Evolutionary conservation across 2,888 invertebrate genomes (phyloP).

Genomic region (Melanostoma scalare): DNA sequence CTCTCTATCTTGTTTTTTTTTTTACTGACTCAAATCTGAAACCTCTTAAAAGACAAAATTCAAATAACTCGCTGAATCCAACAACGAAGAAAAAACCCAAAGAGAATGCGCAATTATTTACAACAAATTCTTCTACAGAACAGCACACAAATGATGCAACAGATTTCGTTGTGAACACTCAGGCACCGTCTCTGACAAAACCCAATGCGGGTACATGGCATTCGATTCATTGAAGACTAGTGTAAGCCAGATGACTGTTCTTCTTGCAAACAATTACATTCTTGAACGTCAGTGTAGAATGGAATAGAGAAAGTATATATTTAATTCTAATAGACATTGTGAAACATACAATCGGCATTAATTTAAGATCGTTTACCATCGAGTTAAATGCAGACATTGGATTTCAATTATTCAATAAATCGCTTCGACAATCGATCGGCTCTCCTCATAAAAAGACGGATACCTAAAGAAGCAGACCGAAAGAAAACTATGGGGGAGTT

Average conservation of each 20-base stretch:
- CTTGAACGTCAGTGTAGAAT: not conserved
- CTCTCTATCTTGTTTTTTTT: not conserved
- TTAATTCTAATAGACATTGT: not conserved
- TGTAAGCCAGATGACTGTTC: too few relatives aligned
- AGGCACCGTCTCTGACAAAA: too few relatives aligned
- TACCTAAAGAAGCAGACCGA: not conserved
- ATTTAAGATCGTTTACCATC: conserved; percentile 25
- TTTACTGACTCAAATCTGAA: too few relatives aligned
- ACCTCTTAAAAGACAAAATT: too few relatives aligned
- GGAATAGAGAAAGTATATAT: too few relatives aligned
- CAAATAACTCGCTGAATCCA: not conserved
- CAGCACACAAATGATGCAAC: not conserved
- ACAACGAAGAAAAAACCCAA: conserved; percentile 9
- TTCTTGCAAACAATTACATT: not conserved
- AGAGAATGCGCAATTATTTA: conserved; percentile 18
- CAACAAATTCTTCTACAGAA: not conserved
- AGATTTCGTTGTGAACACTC: too few relatives aligned
- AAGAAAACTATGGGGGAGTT: conserved; percentile 18
- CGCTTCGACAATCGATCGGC: not conserved
- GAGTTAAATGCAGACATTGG: conserved; percentile 18
- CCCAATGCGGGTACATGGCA: too few relatives aligned
- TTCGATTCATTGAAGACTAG: too few relatives aligned
- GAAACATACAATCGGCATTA: not conserved
- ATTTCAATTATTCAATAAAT: conserved; percentile 51
- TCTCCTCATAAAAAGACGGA: too few relatives aligned